Evolutionary conservation across 1,140 invertebrate species (phyloP).

Genomic region (Drusus annulatus): DNA sequence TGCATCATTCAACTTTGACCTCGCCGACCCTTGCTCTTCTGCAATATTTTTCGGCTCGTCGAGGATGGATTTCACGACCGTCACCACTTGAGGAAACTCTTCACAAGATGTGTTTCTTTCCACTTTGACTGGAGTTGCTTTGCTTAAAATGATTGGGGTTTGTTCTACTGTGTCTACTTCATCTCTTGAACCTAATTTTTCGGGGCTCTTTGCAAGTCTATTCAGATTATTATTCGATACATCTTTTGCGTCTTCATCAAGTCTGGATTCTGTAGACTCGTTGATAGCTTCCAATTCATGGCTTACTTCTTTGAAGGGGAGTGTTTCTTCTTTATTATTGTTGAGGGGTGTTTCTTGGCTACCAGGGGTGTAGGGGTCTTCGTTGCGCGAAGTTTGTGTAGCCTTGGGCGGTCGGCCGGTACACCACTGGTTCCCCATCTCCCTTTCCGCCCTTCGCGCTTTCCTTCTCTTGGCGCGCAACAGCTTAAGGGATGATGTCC

Average conservation of each 20-base stretch:
- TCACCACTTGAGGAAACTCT: conserved; percentile 34
- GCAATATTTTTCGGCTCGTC: conserved; percentile 40
- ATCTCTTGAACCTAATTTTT: background rate
- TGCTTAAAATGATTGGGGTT: background rate
- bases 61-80: conserved; percentile 46
- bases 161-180: background rate
- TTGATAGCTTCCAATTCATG: too few species aligned
- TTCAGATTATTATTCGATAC: too few species aligned
- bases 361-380: conserved; percentile 14
- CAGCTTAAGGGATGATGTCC: conserved; percentile 32
- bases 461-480: conserved; percentile 39
- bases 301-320: background rate
- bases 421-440: conserved; percentile 57
- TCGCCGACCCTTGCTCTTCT: background rate
- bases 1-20: background rate
- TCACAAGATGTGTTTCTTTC: background rate
- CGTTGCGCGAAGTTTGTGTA: background rate
- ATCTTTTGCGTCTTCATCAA: too few species aligned
- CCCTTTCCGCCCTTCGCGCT: conserved; percentile 34
- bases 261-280: too few species aligned
- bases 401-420: conserved; percentile 46
- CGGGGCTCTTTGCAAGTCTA: too few species aligned
- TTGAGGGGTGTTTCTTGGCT: conserved; percentile 17
- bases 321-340: conserved; percentile 21
- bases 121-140: background rate